Percentiles rank a stretch among this genome's conserved stretches.
Evolutionary conservation across 2,797 vertebrate genomes (phyloP).

Genomic region (Etheostoma perlongum): DNA sequence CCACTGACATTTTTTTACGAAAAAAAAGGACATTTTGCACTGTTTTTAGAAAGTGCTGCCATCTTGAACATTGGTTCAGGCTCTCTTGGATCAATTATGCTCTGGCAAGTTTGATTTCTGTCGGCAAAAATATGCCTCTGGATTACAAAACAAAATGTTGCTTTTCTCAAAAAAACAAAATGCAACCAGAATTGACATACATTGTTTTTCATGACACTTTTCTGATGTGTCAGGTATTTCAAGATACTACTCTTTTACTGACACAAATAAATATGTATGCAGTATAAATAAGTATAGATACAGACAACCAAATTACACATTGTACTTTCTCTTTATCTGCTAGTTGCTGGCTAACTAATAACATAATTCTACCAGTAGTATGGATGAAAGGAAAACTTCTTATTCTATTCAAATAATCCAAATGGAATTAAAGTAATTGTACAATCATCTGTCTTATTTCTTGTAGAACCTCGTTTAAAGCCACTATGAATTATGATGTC

Average conservation of each 20-base stretch:
- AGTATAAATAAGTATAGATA: not conserved
- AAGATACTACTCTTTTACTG: not conserved
- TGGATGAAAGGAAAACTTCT: not conserved
- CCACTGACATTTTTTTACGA: conserved; percentile 59
- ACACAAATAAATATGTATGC: not conserved
- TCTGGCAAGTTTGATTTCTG: conserved; percentile 30
- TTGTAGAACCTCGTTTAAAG: not conserved
- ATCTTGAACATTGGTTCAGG: conserved; percentile 36
- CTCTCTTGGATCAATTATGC: conserved; percentile 39
- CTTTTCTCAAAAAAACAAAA: conserved; percentile 6
- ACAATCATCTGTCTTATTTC: not conserved
- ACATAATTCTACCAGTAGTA: not conserved
- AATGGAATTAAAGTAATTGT: not conserved
- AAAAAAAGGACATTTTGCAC: conserved; percentile 48
- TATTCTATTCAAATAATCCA: not conserved
- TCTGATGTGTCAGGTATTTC: not conserved
- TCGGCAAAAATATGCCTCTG: conserved; percentile 12
- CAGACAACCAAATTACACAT: not conserved
- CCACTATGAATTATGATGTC: not conserved
- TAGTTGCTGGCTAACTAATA: not conserved
- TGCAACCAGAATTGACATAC: not conserved
- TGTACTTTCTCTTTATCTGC: not conserved
- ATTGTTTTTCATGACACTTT: conserved; percentile 6
- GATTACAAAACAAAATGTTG: not conserved
- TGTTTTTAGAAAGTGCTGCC: conserved; percentile 43